phyloP scores from a whole-genome alignment of 1,140 invertebrate species.

The Caligus rogercresseyi region DNA sequence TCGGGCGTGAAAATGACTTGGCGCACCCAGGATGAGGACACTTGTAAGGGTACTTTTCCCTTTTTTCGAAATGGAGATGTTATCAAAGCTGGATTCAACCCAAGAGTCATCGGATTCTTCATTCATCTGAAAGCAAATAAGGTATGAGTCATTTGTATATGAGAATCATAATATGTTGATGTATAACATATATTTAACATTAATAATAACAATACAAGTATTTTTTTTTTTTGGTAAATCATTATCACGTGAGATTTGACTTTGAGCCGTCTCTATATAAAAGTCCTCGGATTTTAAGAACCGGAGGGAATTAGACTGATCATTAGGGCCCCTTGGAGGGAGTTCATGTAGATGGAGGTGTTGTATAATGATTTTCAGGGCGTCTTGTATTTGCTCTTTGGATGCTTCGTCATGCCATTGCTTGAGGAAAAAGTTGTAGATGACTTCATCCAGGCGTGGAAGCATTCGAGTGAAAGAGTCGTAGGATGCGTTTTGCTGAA shows the following conservation, averaged over 20 bases:
- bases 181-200: neutral
- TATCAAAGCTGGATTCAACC: neutral
- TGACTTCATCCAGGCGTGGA: slow-evolving; percentile 9
- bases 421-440: slow-evolving; percentile 13
- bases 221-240: neutral
- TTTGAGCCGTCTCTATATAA: neutral
- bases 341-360: neutral
- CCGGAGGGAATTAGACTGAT: slow-evolving; percentile 10
- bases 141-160: neutral
- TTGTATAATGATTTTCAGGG: neutral
- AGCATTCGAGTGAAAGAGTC: slow-evolving; percentile 8
- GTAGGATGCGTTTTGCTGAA: slow-evolving; percentile 8
- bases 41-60: neutral
- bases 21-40: neutral
- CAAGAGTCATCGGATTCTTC: neutral
- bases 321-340: neutral
- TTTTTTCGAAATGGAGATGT: neutral
- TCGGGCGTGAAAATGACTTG: slow-evolving; percentile 2
- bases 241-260: neutral
- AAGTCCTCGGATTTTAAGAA: slow-evolving; percentile 16
- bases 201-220: neutral
- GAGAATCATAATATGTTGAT: neutral
- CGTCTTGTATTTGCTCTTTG: neutral
- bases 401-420: slow-evolving; percentile 13
- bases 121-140: neutral